Evolutionary conservation across 2,797 vertebrate genomes (phyloP), one percentile per base, ranked within the genome.

Genomic region (Lagodon rhomboides): DNA sequence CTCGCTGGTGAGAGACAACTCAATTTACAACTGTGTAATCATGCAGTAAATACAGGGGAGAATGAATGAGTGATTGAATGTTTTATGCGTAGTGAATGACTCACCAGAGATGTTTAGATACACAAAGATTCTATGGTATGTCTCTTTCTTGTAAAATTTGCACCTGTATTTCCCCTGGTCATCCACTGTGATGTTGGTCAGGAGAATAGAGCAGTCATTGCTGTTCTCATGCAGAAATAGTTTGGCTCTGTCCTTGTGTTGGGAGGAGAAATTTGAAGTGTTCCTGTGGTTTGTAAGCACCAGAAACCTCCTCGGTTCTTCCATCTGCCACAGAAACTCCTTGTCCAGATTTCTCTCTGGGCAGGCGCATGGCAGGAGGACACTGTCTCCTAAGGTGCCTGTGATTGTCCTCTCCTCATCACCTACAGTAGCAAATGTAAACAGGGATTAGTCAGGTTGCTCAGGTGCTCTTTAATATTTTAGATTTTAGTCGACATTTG

Each of bases 121-220:
- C 11, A 86, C 22, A 0, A 0, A 0, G 0, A 0, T 0, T 2
- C 0, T 0, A 0, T 0, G 0, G 7, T 77, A 27, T 1, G 0
- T 0, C 0, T 0, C 0, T 0, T 8, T 0, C 0, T 0, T 0
- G 1, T 0, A 0, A 44, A 54, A 81, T 3, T 0, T 0, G n/a
- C 93, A 94, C 22, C 0, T 59, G 80, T 92, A 95, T 2, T 0
- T 0, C 12, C 85, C 76, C 3, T 25, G 2, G 68, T 94, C 90
- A 1, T 4, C 2, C 0, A 0, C 0, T 25, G 30, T 85, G 67
- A 93, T 22, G 12, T 85, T 79, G 3, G 0, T 56, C 3, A 94
- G 63, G 6, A 34, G 66, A 44, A 94, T 0, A 3, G 92, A 91
- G 67, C 94, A 94, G 80, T 92, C 68, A 1, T 1, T 46, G 0